Base-by-base conservation (phyloP, 2,888 invertebrate species). In the Philaethria dido region DNA sequence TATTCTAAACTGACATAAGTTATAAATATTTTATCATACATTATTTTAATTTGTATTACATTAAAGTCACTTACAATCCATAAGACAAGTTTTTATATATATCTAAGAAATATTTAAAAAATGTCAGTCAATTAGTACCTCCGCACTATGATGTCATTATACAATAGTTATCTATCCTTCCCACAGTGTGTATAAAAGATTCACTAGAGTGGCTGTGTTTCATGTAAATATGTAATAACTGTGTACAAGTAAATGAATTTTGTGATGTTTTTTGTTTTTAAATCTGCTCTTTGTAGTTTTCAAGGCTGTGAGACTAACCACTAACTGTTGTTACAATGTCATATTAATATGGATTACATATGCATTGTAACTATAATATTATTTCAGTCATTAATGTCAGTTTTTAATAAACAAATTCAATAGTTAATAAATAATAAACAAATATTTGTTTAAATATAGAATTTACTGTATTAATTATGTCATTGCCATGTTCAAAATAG, bases 121-220 rank as follows among this genome's bases (percentile, higher is more conserved):
- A 72, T 69, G 65, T 62, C 25, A 66, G 69, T 68, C 78, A 86
- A 86, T 85, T 86, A 86, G 74, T 64, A 81, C 62, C 61, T 72
- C 67, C 66, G 73, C 69, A 55, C 73, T 73, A 84, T 88, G 89
- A 90, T 83, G 85, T 89, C 88, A 87, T 77, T 79, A 68, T 59
- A 73, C 71, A 75, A 77, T 79, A 77, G 77, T 77, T 72, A 75
- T 75, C 68, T 75, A 73, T 76, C 76, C 82, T 83, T 85, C 81
- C 73, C 70, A 70, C 65, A 70, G 55, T 70, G 66, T 72, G 71
- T 74, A 47, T 57, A 66, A 62, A 70, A 63, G 52, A 54, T 50
- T 64, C 61, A 47, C 52, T 20, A 44, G 54, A 29, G 60, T 33
- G 44, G 52, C 55, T 61, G 68, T 69, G 62, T 57, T 45, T 54